Evolutionary conservation across 2,113 vertebrate species (phyloP), one percentile per base, ranked within the genome.

Genomic region (Semicossyphus pulcher): DNA sequence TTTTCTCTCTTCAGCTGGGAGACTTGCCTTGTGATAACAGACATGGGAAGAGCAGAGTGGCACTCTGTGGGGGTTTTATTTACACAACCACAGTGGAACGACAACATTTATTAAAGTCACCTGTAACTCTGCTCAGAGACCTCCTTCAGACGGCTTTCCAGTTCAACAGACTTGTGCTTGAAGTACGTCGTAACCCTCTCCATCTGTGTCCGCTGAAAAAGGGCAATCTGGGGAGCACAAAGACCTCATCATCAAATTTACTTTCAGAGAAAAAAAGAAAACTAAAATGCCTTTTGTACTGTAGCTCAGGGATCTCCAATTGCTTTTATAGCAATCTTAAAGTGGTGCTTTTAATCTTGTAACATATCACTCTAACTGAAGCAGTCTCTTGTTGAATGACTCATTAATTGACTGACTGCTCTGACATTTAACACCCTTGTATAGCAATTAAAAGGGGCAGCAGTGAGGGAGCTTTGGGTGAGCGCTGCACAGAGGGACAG

Each of bases 171-270:
- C 77, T 89, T 94, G 15, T 91, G 88, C 80, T 93, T 96, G 63
- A 93, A 94, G 86, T 95, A 95, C 7, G 83, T 75, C 0, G 88
- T 85, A 31, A 94, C 88, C 45, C 93, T 91, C 67, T 95, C 93
- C 67, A 89, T 95, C 90, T 96, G 95, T 45, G 86, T 92, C 72
- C 77, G 90, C 88, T 96, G 96, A 79, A 97, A 97, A 54, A 66
- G 56, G 31, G 93, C 94, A 65, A 95, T 94, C 96, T 97, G 78
- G 31, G 49, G 52, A 67, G 41, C 39, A 80, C 2, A 23, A 54
- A 64, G 53, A 51, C 2, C 0, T 57, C 28, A 36, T 32, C 21
- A 49, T 56, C 36, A 69, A 65, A 42, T 11, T 6, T 37, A n/a
- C 15, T 39, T 42, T 39, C 16, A 54, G 15, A n/a, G 5, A 16